These are phyloP conservation scores for Trichomalopsis sarcophagae DNA, from an alignment of 1,140 invertebrate species.

Conservation along the genomic window DNA sequence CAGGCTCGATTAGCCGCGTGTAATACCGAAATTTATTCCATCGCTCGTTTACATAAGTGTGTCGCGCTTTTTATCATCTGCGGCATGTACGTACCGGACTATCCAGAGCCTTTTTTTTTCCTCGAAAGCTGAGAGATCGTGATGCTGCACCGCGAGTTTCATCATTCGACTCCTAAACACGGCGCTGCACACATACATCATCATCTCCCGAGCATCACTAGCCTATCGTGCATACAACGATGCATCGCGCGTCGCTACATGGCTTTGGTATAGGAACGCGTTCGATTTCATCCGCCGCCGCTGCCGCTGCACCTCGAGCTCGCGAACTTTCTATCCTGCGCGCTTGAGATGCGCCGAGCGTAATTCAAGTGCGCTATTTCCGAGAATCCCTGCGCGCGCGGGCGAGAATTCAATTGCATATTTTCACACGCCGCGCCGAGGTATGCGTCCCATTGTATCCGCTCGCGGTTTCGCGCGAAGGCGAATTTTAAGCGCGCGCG, in stretches of 20 bases:
- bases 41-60: not conserved
- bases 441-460: not conserved
- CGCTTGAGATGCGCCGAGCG: slow-evolving; percentile 9
- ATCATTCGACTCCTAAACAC: not conserved
- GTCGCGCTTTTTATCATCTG: not conserved
- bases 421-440: not conserved
- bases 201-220: not conserved
- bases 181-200: not conserved
- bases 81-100: no score
- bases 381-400: slow-evolving; percentile 20
- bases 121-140: no score
- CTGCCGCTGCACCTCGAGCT: not conserved
- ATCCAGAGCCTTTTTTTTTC: not conserved
- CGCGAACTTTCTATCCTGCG: slow-evolving; percentile 25
- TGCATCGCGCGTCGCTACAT: not conserved
- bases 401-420: slow-evolving; percentile 28
- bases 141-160: not conserved
- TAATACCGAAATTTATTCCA: not conserved
- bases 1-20: not conserved
- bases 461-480: not conserved
- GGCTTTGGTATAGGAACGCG: not conserved
- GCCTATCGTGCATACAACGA: not conserved
- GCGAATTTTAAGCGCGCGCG: not conserved
- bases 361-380: slow-evolving; percentile 21
- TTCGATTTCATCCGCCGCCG: not conserved